Percentiles rank a stretch among this genome's conserved stretches.
These are phyloP conservation scores for Zaprionus bogoriensis DNA, from an alignment of 2,888 invertebrate species.

Conservation along the genomic window DNA sequence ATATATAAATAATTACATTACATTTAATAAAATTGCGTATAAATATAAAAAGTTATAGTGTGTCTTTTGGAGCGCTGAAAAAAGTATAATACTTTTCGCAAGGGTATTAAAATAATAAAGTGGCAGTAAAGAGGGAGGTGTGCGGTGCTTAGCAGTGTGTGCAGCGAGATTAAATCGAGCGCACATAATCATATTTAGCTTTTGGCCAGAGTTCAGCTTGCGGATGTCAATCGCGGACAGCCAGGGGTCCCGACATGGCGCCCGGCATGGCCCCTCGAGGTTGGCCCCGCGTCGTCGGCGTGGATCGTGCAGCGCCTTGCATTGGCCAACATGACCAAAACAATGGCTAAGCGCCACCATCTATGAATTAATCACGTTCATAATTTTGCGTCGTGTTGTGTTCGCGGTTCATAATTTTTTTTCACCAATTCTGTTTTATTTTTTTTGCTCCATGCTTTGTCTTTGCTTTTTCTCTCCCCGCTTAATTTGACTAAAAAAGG, in stretches of 20 bases:
- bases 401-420: conserved; percentile 44
- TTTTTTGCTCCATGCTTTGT: conserved; percentile 29
- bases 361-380: conserved; percentile 80
- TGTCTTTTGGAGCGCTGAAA: too few relatives aligned
- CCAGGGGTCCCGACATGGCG: conserved; percentile 17
- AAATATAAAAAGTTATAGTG: too few relatives aligned
- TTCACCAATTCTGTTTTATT: conserved; percentile 17
- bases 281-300: conserved; percentile 55
- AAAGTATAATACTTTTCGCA: too few relatives aligned
- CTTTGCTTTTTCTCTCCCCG: conserved; percentile 34
- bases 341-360: conserved; percentile 77
- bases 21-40: too few relatives aligned
- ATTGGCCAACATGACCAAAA: conserved; percentile 54
- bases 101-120: conserved; percentile 7
- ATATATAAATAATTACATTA: too few relatives aligned
- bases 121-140: neutral
- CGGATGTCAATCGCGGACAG: conserved; percentile 67
- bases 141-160: conserved; percentile 48
- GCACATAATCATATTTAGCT: conserved; percentile 78
- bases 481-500: conserved; percentile 74
- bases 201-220: conserved; percentile 62
- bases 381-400: conserved; percentile 57
- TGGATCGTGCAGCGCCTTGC: conserved; percentile 53
- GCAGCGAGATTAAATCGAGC: conserved; percentile 71
- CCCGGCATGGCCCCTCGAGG: conserved; percentile 48